Evolutionary conservation across 2,797 vertebrate genomes (phyloP), one percentile per base, ranked within the genome.

Genomic region (Diplodus sargus): DNA sequence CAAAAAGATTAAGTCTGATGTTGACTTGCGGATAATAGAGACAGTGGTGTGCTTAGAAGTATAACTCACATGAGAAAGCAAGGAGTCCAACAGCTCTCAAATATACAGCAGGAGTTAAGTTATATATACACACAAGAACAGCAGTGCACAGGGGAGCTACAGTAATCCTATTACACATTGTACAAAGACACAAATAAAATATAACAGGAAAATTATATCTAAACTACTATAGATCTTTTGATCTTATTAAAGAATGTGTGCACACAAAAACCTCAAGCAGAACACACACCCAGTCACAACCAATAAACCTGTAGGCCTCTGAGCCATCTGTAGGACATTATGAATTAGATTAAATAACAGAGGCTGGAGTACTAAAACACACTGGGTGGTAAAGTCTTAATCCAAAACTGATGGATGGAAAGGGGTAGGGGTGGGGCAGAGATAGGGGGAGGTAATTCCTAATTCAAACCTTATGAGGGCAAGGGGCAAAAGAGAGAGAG

Each of bases 261-360:
- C n/a, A 73, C 52, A 59, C 22, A 63, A 16, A 43, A 16, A 61
- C 49, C 30, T 81, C 3, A 14, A 60, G 48, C 49, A 59, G 22
- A 62, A 59, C 39, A 57, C 42, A 63, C 58, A 56, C 8, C 43
- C 60, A 75, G 70, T 85, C 70, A 60, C 73, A 67, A 71, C 67
- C 74, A 85, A 82, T 75, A 61, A 56, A 77, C 82, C 79, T 68
- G 49, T 70, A 76, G 82, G 75, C 23, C 52, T 78, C 57, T 8
- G 4, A 61, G 70, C 81, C 90, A 91, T 89, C 87, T 91, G 89
- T 28, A 81, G 75, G 57, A 79, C 81, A 84, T 87, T 87, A 88
- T 73, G 78, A 81, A 73, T 78, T 58, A 74, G 78, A 85, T 78
- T 74, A 81, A 88, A 85, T 83, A 83, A 79, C 78, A 82, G 62